Evolutionary conservation across 2,797 vertebrate species (phyloP), one percentile per base, ranked within the genome.

Genomic region (Eurystomus glaucurus): DNA sequence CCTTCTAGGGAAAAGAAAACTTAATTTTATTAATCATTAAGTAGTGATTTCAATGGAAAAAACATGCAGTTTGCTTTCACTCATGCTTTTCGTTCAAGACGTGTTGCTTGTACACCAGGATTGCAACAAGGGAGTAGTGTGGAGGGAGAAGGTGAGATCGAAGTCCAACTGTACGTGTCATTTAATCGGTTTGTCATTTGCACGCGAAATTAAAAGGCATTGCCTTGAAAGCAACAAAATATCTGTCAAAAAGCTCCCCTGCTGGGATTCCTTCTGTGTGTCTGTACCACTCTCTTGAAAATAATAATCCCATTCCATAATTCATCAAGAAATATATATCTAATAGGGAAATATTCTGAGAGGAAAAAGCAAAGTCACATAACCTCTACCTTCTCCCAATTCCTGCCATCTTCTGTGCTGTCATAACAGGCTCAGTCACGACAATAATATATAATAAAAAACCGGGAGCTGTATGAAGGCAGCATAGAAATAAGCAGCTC

Each of bases 181-280:
- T 82, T 85, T 66, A 81, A 85, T 54, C 65, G 50, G 17, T 55
- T 76, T 92, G 25, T 29, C 55, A 50, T 64, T 85, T 85, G 74
- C 48, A 75, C n/a, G n/a, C 82, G 71, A 45, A 85, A 87, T 64
- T 60, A 77, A 64, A 90, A 92, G 50, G 26, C 85, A 62, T 10
- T 64, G 68, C 72, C 76, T 58, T 58, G 23, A 95, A 95, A 93
- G 70, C 52, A 88, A 68, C 31, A 85, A 57, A 89, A 71, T 60
- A 83, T 64, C 64, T 46, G 25, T 37, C 39, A 54, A 55, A 92
- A 87, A 85, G 17, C 31, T 66, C 29, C 43, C 50, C 48, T 55
- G 20, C 29, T 82, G 9, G 15, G 33, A 75, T 87, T 94, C 68
- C 41, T 86, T 68, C 31, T 15, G 3, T 26, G 14, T 70, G 61